Percentiles rank a stretch among this genome's conserved stretches.
Evolutionary conservation across 2,797 vertebrate genomes (phyloP).

Genomic region (Pygocentrus nattereri): DNA sequence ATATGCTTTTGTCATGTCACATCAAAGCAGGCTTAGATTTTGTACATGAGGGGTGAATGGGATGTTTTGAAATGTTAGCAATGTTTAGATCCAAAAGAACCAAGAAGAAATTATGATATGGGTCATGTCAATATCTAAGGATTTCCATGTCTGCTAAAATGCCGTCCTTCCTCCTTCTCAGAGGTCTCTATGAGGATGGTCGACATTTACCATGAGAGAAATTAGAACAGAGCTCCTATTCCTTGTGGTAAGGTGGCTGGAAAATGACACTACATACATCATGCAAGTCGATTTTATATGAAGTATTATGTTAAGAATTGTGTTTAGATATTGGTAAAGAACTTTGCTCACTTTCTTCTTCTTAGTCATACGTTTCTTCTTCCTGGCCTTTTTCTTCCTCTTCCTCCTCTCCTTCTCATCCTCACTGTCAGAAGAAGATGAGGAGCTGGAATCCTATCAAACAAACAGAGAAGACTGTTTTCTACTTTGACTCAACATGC

Average conservation of each 20-base stretch:
- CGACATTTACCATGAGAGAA: neutral
- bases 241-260: neutral
- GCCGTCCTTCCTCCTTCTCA: neutral
- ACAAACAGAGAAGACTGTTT: neutral
- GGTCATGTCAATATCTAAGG: too few species aligned
- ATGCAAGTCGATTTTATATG: neutral
- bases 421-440: conserved; percentile 23
- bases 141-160: neutral
- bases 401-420: conserved; percentile 13
- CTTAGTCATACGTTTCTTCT: neutral
- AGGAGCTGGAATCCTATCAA: conserved; percentile 23
- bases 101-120: too few species aligned
- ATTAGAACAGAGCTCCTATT: neutral
- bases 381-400: conserved; percentile 16
- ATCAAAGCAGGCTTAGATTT: too few species aligned
- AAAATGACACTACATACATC: neutral
- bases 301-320: too few species aligned
- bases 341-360: conserved; percentile 21
- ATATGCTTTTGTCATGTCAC: too few species aligned
- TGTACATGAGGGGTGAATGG: too few species aligned
- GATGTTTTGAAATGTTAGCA: too few species aligned
- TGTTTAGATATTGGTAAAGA: neutral
- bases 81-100: too few species aligned
- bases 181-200: neutral
- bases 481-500: neutral